Evolutionary conservation across 1,140 invertebrate genomes (phyloP).

Genomic region (Magallana angulata): DNA sequence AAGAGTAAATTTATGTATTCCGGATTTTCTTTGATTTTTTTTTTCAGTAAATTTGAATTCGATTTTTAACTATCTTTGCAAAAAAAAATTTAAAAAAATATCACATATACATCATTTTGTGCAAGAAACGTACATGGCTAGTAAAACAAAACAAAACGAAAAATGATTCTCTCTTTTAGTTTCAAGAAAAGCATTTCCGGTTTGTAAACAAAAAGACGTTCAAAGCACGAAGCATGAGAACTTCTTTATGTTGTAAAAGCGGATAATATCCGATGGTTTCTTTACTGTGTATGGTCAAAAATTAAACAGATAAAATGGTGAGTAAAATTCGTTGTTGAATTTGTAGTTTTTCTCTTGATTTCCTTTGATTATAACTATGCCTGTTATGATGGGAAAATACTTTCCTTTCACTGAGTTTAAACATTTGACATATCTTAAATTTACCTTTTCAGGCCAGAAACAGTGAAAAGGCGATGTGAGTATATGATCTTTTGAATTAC

Average conservation of each 20-base stretch:
- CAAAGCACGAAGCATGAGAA: neutral
- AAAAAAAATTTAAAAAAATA: too few species aligned
- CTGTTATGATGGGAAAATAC: too few species aligned
- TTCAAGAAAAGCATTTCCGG: neutral
- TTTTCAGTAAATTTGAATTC: neutral
- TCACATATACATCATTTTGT: too few species aligned
- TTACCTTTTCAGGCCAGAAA: slow-evolving; percentile 80
- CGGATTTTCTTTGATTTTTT: neutral
- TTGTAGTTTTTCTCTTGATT: too few species aligned
- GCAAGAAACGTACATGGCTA: too few species aligned
- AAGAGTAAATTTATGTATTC: neutral
- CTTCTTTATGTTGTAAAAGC: neutral
- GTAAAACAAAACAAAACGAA: too few species aligned
- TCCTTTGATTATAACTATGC: too few species aligned
- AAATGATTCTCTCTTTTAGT: neutral
- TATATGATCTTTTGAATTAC: slow-evolving; percentile 42
- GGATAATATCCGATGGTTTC: neutral
- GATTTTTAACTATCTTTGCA: neutral
- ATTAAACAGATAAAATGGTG: neutral
- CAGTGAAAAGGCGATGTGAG: slow-evolving; percentile 83
- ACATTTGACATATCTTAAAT: too few species aligned
- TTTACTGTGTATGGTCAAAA: neutral
- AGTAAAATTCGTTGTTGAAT: neutral
- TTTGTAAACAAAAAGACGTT: neutral
- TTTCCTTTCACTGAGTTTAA: too few species aligned